These are phyloP conservation scores for Drosophila eohydei DNA, from an alignment of 2,888 invertebrate species.

Conservation along the genomic window DNA sequence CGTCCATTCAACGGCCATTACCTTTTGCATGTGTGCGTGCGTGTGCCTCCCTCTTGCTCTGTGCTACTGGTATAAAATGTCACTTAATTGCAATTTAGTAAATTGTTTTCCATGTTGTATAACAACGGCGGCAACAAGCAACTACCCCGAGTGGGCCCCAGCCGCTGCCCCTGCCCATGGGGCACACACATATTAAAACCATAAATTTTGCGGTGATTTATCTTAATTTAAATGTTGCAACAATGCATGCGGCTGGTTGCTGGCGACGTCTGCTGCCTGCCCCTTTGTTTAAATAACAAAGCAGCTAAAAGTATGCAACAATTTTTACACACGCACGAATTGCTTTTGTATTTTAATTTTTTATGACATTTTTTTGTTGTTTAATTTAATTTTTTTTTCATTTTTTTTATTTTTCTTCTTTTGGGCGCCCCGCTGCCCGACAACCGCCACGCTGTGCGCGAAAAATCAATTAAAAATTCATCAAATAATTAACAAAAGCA, in stretches of 20 bases:
- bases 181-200: conserved; percentile 74
- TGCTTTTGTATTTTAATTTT: conserved; percentile 47
- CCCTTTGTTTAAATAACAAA: conserved; percentile 75
- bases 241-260: conserved; percentile 68
- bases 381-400: conserved; percentile 18
- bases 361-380: conserved; percentile 20
- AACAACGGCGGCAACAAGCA: conserved; percentile 79
- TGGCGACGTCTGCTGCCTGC: conserved; percentile 53
- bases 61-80: conserved; percentile 72
- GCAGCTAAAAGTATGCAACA: conserved; percentile 77
- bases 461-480: conserved; percentile 84
- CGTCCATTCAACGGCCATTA: conserved; percentile 66
- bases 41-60: background rate
- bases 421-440: conserved; percentile 28
- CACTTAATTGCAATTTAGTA: conserved; percentile 84
- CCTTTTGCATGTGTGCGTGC: conserved; percentile 44
- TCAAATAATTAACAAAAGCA: conserved; percentile 83
- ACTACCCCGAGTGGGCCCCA: conserved; percentile 28
- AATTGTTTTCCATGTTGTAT: conserved; percentile 82
- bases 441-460: conserved; percentile 66
- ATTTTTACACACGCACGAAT: conserved; percentile 42
- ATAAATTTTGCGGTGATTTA: conserved; percentile 85
- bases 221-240: conserved; percentile 85
- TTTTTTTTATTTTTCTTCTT: conserved; percentile 18
- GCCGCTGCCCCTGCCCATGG: conserved; percentile 7